These are phyloP conservation scores for Anthonomus grandis DNA, from an alignment of 1,140 invertebrate genomes.

Conservation along the genomic window DNA sequence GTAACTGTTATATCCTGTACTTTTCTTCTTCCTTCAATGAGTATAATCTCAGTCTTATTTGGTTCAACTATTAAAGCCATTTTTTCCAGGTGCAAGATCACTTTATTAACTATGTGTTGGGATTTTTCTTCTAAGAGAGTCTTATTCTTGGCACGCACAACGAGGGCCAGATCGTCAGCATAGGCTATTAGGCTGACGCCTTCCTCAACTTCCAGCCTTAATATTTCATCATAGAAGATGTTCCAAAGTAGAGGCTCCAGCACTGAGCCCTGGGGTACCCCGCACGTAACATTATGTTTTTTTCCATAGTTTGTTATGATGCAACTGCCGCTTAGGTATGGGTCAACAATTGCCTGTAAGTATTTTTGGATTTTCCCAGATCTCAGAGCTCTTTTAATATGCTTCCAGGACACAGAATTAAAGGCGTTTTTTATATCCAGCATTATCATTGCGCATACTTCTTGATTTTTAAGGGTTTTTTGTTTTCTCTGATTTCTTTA, in stretches of 20 bases:
- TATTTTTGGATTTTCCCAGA: neutral
- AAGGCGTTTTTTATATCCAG: neutral
- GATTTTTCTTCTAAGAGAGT: neutral
- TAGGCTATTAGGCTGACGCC: constrained; percentile 30
- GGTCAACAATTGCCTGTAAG: neutral
- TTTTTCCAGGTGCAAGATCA: constrained; percentile 20
- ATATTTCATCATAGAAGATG: constrained; percentile 34
- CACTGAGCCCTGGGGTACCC: constrained; percentile 39
- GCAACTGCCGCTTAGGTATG: neutral
- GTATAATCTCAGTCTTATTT: constrained; percentile 28
- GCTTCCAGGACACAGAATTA: neutral
- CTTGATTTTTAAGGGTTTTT: neutral
- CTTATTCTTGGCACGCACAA: constrained; percentile 17
- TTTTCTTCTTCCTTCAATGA: constrained; percentile 15
- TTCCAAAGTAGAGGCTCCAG: constrained; percentile 43
- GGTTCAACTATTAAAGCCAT: constrained; percentile 27
- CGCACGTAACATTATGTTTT: neutral
- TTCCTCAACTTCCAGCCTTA: constrained; percentile 24
- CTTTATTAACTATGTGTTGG: neutral
- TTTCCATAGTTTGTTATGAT: neutral
- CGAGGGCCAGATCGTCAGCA: constrained; percentile 36
- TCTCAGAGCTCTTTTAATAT: neutral
- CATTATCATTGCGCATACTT: neutral
- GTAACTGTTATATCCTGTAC: neutral
- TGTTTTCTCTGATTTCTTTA: neutral